Percentiles rank a stretch among this genome's conserved stretches.
Evolutionary conservation across 2,113 vertebrate species (phyloP).

Genomic region (Meriones unguiculatus): DNA sequence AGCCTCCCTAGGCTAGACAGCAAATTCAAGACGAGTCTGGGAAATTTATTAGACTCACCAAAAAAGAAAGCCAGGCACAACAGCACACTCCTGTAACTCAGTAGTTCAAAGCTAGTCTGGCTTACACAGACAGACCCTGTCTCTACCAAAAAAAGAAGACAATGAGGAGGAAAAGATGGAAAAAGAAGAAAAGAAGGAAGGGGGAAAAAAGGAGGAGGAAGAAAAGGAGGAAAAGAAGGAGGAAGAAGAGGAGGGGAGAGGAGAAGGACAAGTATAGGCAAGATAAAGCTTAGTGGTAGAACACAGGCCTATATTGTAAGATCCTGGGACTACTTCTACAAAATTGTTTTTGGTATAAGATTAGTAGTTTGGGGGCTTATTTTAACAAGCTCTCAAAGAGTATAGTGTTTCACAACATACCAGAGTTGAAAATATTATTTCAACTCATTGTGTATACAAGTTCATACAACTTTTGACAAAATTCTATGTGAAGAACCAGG

Average conservation of each 20-base stretch:
- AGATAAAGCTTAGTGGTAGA: neutral
- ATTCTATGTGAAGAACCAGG: neutral
- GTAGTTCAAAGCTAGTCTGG: neutral
- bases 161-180: neutral
- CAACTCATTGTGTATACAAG: slow-evolving; percentile 4
- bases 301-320: neutral
- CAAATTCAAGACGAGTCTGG: neutral
- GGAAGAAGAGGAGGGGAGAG: neutral
- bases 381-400: slow-evolving; percentile 17
- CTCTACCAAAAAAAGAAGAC: neutral
- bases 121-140: neutral
- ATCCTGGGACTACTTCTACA: neutral
- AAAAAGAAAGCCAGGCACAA: neutral
- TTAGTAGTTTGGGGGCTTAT: slow-evolving; percentile 3
- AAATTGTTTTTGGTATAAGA: neutral
- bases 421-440: slow-evolving; percentile 10
- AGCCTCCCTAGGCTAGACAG: neutral
- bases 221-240: neutral
- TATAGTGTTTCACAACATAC: slow-evolving; percentile 21
- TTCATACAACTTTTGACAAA: neutral
- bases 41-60: neutral
- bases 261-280: too few species aligned
- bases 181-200: neutral
- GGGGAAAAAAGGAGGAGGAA: too few species aligned
- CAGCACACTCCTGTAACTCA: neutral